Base-by-base conservation (phyloP, 2,888 invertebrate genomes). In the Drosophila yooni region DNA sequence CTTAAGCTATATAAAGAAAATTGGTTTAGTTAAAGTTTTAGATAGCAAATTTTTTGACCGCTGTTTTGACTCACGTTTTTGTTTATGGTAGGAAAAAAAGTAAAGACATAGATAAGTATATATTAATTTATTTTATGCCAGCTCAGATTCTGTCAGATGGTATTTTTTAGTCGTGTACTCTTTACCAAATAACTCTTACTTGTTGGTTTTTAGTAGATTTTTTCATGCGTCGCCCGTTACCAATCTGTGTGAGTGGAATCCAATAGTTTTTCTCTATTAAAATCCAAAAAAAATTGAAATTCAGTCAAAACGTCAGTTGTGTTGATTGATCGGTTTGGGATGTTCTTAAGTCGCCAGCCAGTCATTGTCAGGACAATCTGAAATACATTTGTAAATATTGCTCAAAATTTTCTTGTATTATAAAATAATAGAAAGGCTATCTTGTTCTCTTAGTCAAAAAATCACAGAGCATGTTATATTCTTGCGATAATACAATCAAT, bases 211-310 rank as follows among this genome's bases (percentile, higher is more conserved):
- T 70, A 59, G 33, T 38, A 36, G 33, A 4, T 71, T 78, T 71
- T 72, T 81, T 76, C 60, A 66, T 66, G 40, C 67, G 51, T 64
- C 36, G 56, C n/a, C 36, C 36, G 36, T 51, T 61, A 73, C 31
- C 21, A 52, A 58, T 62, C 36, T 62, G 63, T 69, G 52, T 68
- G 65, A 63, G 70, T 61, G 63, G 72, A 82, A 76, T 73, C 74
- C 70, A 76, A 74, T 76, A 72, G 65, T 76, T 74, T 79, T 79
- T 18, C 18, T 18, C 3, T 38, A 38, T 38, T 18, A 38, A 18
- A 7, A 18, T 8, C 7, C 7, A 38, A 38, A 18, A 7, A 8
- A 18, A 38, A 18, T 3, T 18, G 18, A 3, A 18, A 18, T 8
- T 38, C 18, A 8, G 43, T 43, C 6, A n/a, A 43, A 11, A 40